These are phyloP conservation scores for Dolichopus griseipennis DNA, from an alignment of 2,888 invertebrate species.

Conservation along the genomic window DNA sequence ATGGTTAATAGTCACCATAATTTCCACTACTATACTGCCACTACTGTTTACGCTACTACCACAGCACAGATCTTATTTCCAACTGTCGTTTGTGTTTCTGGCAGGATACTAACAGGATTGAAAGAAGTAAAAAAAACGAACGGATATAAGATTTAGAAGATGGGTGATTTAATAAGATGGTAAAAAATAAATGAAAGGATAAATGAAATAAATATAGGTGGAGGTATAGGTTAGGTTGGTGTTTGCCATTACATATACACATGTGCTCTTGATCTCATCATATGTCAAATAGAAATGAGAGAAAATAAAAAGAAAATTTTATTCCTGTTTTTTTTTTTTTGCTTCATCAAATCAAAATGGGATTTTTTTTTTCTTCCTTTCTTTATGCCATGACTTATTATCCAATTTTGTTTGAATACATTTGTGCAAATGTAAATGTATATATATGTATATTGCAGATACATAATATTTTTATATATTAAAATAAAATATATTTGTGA, in stretches of 20 bases:
- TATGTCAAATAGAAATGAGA: conserved; percentile 3
- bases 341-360: neutral
- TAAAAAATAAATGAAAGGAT: too few relatives aligned
- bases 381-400: neutral
- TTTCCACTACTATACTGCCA: too few relatives aligned
- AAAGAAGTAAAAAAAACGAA: neutral
- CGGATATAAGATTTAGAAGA: neutral
- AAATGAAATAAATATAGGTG: too few relatives aligned
- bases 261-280: conserved; percentile 11
- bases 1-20: too few relatives aligned
- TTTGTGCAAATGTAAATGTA: neutral
- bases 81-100: neutral
- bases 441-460: too few relatives aligned
- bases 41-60: too few relatives aligned
- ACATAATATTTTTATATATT: too few relatives aligned
- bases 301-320: neutral
- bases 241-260: neutral
- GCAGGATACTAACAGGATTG: neutral
- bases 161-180: too few relatives aligned
- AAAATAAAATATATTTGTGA: neutral
- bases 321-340: neutral
- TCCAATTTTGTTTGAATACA: neutral
- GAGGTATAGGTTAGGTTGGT: neutral
- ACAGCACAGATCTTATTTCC: neutral
- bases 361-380: neutral